These are phyloP conservation scores for Pantala flavescens DNA, from an alignment of 1,140 invertebrate species.

Conservation along the genomic window DNA sequence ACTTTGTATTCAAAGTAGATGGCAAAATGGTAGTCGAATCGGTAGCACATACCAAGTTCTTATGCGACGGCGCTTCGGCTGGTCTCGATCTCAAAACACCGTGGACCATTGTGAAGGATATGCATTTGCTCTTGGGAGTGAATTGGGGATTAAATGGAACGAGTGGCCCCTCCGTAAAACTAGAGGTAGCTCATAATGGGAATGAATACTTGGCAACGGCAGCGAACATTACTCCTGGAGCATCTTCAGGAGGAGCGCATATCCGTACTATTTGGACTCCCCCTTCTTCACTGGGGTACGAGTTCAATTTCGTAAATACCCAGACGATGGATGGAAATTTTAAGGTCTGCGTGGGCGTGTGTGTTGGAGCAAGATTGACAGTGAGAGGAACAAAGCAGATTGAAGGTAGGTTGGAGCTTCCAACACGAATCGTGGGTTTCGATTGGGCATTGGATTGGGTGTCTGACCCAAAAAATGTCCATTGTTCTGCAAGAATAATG, in stretches of 20 bases:
- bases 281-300: neutral
- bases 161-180: neutral
- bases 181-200: neutral
- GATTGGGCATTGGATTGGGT: neutral
- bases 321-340: neutral
- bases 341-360: neutral
- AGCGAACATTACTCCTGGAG: neutral
- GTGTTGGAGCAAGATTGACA: neutral
- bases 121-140: neutral
- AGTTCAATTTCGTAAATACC: neutral
- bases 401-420: conserved; percentile 5
- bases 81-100: neutral
- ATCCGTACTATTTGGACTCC: neutral
- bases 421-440: conserved; percentile 15
- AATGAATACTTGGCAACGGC: neutral
- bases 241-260: neutral
- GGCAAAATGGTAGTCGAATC: neutral
- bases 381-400: neutral
- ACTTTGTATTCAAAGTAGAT: neutral
- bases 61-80: neutral
- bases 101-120: neutral
- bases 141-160: neutral
- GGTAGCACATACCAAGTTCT: neutral
- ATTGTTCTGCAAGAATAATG: conserved; percentile 8
- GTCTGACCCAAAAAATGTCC: neutral